Evolutionary conservation across 1,140 invertebrate species (phyloP), one percentile per base, ranked within the genome.

Genomic region (Harpegnathos saltator): DNA sequence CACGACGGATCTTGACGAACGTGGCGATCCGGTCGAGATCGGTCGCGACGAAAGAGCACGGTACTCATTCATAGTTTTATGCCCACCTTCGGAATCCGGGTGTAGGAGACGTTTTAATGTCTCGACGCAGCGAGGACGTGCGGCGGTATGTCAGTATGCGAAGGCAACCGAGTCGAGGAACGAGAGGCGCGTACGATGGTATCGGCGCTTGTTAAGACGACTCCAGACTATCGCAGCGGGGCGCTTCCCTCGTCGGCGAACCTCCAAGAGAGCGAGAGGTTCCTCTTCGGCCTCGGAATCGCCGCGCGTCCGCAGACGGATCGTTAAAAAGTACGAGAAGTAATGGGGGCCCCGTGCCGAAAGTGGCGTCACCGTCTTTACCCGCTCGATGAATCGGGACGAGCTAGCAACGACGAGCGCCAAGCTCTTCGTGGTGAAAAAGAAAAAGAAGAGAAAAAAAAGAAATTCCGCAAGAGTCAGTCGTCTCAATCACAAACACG

Each of bases 191-290:
- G n/a, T 73, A 89, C 82, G 89, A 90, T 88, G 88, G 82, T 89
- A 90, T 90, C 86, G 89, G 81, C 83, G 89, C 88, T 91, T 90
- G 90, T 91, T 91, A 91, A 90, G 84, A 74, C 72, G 84, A 86
- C 62, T 63, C 86, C 89, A 89, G 86, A 90, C 89, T 89, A 87
- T 85, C 90, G 62, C 90, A 91, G 90, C 90, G 84, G 90, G 90
- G 80, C 83, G 85, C 85, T 85, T 86, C 84, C 71, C 74, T 85
- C 83, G 86, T 59, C 89, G 90, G 89, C 84, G 82, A 91, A 85
- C 74, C 85, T 74, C 80, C 83, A 85, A 86, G 83, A 89, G 78
- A 82, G 52, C 66, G 50, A 73, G 75, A 80, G n/a, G 74, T 44
- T 75, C 77, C 54, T 71, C 73, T 80, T 59, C 68, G 72, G 44